Evolutionary conservation across 2,113 vertebrate genomes (phyloP).

Genomic region (Chaenogobius annularis): DNA sequence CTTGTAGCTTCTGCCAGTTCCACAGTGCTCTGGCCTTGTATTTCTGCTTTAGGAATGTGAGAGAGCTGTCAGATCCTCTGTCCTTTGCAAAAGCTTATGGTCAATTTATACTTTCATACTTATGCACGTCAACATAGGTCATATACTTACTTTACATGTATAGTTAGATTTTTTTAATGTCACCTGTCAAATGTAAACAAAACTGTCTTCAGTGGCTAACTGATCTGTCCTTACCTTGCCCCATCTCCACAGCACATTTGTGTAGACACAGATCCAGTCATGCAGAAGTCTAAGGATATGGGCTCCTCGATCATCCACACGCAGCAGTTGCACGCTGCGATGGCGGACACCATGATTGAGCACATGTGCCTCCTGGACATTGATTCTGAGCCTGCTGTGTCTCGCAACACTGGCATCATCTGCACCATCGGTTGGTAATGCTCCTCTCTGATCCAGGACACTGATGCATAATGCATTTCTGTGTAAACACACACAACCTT

Average conservation of each 20-base stretch:
- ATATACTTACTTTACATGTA: background rate
- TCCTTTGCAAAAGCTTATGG: constrained; percentile 13
- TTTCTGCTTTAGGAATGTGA: constrained; percentile 41
- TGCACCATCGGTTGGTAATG: constrained; percentile 90
- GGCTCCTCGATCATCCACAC: constrained; percentile 86
- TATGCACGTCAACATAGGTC: background rate
- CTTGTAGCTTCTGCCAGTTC: background rate
- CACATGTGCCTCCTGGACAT: constrained; percentile 98
- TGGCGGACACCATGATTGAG: constrained; percentile 93
- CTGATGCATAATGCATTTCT: background rate
- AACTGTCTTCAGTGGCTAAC: background rate
- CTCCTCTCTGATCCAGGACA: constrained; percentile 1
- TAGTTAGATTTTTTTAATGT: background rate
- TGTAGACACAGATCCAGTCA: constrained; percentile 64
- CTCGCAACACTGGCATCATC: constrained; percentile 96
- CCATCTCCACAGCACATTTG: constrained; percentile 51
- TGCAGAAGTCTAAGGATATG: constrained; percentile 81
- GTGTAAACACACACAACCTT: background rate
- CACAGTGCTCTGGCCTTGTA: constrained; percentile 24
- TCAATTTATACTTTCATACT: background rate
- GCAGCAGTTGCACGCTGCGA: constrained; percentile 92
- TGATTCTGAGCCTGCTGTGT: constrained; percentile 87
- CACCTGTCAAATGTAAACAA: background rate
- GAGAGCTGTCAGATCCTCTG: constrained; percentile 36
- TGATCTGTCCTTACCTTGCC: background rate